phyloP scores from a whole-genome alignment of 2,113 vertebrate species.

The Nesogale talazaci region DNA sequence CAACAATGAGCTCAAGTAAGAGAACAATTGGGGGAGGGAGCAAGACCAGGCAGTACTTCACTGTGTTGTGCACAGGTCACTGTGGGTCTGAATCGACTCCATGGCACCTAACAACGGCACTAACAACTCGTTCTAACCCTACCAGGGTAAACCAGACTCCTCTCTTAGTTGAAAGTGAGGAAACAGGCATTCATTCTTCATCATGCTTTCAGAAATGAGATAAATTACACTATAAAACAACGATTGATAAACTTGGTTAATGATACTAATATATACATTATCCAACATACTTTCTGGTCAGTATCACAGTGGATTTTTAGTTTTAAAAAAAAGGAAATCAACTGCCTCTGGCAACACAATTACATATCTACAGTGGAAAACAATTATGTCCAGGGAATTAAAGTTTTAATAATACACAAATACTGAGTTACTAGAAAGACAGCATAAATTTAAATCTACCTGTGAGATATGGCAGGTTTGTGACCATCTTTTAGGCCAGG shows the following conservation, averaged over 20 bases:
- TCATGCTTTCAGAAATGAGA: constrained; percentile 59
- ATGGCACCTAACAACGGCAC: background rate
- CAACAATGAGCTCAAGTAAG: no score
- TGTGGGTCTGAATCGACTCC: no score
- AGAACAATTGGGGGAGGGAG: no score
- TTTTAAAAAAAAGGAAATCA: constrained; percentile 62
- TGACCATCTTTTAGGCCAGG: constrained; percentile 97
- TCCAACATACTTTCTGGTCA: constrained; percentile 27
- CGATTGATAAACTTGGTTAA: constrained; percentile 41
- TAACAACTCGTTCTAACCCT: background rate
- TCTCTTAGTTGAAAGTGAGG: constrained; percentile 32
- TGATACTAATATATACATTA: constrained; percentile 54
- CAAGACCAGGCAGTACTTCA: no score
- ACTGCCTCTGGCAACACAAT: background rate
- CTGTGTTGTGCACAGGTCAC: no score
- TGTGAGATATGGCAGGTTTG: constrained; percentile 97
- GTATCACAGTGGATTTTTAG: constrained; percentile 43
- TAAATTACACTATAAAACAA: constrained; percentile 19
- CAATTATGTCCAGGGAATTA: background rate
- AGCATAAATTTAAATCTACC: constrained; percentile 85
- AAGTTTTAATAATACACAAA: constrained; percentile 53
- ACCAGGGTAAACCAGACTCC: constrained; percentile 51
- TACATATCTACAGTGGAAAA: background rate
- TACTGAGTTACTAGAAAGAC: constrained; percentile 46
- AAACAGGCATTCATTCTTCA: constrained; percentile 64